phyloP scores from a whole-genome alignment of 2,888 invertebrate genomes.

The Phytoseiulus persimilis region DNA sequence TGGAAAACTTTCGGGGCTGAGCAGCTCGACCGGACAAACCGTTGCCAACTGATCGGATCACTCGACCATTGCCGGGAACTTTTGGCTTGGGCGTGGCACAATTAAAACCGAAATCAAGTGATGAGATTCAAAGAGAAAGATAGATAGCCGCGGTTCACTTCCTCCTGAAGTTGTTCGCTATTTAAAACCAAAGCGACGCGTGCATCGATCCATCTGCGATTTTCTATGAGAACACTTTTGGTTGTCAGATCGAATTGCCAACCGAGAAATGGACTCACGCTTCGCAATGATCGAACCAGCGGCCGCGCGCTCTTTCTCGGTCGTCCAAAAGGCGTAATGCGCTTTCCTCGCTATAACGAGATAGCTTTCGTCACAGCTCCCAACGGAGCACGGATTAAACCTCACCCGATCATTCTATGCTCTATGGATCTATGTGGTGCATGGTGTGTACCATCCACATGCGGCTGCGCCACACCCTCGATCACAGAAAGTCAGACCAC shows the following conservation, averaged over 20 bases:
- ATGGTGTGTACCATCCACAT: too few relatives aligned
- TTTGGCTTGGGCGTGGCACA: not conserved
- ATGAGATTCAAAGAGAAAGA: not conserved
- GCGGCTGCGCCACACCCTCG: too few relatives aligned
- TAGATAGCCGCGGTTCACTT: not conserved
- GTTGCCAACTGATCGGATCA: constrained; percentile 5
- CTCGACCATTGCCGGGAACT: not conserved
- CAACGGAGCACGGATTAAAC: too few relatives aligned
- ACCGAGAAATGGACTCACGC: not conserved
- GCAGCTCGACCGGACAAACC: not conserved
- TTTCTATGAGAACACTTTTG: not conserved
- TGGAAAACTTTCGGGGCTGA: not conserved
- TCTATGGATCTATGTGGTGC: too few relatives aligned
- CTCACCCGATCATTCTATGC: too few relatives aligned
- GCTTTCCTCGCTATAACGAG: too few relatives aligned
- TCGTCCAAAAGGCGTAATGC: too few relatives aligned
- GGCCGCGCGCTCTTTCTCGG: not conserved
- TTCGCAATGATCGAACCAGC: not conserved
- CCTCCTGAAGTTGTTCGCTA: not conserved
- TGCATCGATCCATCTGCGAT: not conserved
- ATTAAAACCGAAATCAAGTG: not conserved
- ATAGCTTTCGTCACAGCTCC: too few relatives aligned
- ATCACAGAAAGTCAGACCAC: too few relatives aligned
- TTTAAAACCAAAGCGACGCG: not conserved
- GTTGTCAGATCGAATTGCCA: not conserved